Conservation (phyloP, 2,113 vertebrate species). For the Cynopterus brachyotis region DNA sequence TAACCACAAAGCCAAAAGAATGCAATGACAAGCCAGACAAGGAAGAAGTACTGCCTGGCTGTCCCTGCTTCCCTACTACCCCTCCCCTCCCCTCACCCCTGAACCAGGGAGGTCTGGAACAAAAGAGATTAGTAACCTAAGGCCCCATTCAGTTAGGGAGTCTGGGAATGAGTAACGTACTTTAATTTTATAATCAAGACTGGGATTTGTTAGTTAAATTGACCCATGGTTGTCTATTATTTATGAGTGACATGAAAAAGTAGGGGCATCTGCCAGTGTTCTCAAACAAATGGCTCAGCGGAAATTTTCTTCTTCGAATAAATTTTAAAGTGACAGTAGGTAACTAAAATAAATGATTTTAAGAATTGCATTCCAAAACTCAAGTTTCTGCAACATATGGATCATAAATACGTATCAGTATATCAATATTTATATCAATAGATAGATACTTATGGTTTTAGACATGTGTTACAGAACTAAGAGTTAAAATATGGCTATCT, state of each 20-base stretch:
- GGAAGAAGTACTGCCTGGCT: background rate
- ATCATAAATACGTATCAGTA: background rate
- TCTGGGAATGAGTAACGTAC: background rate
- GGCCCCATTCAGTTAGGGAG: background rate
- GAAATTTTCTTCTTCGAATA: background rate
- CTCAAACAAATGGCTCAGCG: background rate
- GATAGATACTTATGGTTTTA: background rate
- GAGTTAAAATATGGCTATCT: background rate
- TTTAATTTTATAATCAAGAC: background rate
- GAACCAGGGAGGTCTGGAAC: background rate
- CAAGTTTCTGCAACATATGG: background rate
- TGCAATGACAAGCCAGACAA: background rate
- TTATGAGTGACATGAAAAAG: background rate
- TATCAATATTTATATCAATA: background rate
- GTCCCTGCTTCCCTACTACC: no score
- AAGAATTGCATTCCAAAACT: background rate
- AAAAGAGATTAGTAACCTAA: background rate
- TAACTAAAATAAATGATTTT: background rate
- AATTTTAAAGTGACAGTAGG: background rate
- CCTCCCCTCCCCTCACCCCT: background rate
- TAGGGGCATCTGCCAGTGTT: background rate
- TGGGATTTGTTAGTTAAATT: background rate
- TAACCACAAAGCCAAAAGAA: background rate
- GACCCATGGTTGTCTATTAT: background rate
- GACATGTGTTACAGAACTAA: background rate